These are phyloP conservation scores for Epistrophe grossulariae DNA, from an alignment of 2,888 invertebrate species.

Conservation along the genomic window DNA sequence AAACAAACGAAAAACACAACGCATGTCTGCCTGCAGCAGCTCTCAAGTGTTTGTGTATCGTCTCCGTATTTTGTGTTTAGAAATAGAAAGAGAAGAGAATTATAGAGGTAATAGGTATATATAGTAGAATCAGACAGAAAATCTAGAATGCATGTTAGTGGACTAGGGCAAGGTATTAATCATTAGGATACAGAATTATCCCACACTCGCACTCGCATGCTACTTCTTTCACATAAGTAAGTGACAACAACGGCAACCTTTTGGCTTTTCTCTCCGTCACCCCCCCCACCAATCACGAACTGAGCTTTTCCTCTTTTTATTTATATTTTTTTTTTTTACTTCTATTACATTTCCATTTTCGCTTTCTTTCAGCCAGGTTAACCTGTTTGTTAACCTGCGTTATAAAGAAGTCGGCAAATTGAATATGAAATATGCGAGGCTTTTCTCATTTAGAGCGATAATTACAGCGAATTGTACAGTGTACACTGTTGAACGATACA, in stretches of 20 bases:
- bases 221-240: not conserved
- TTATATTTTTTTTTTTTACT: not conserved
- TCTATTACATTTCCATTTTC: conserved; percentile 38
- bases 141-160: conserved; percentile 58
- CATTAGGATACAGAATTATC: conserved; percentile 37
- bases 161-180: conserved; percentile 66
- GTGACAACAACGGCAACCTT: conserved; percentile 27
- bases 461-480: conserved; percentile 19
- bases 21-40: conserved; percentile 45
- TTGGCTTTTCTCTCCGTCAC: conserved; percentile 27
- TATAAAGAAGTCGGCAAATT: conserved; percentile 45
- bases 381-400: conserved; percentile 71
- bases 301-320: conserved; percentile 47
- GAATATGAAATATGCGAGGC: conserved; percentile 43
- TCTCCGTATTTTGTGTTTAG: conserved; percentile 9
- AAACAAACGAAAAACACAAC: conserved; percentile 40
- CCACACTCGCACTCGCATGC: conserved; percentile 19
- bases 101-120: not conserved
- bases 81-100: conserved; percentile 42
- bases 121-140: not conserved
- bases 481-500: not conserved
- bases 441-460: conserved; percentile 23
- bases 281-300: not conserved
- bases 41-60: conserved; percentile 7
- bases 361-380: conserved; percentile 61